Conservation (phyloP, 2,797 vertebrate genomes). For the Falco naumanni region DNA sequence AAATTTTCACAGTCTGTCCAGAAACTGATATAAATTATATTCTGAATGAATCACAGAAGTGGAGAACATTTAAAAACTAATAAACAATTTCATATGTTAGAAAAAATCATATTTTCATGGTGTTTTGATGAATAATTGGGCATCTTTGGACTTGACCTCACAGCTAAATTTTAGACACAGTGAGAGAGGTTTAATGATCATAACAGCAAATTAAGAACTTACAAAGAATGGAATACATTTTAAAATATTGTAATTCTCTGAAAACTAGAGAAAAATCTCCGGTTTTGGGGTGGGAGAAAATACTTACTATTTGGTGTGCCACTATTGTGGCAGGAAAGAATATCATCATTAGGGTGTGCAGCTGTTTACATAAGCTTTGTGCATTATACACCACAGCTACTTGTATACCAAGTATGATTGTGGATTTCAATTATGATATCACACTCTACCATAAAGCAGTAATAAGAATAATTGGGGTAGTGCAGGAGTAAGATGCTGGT, state of each 20-base stretch:
- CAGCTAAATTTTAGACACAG: neutral
- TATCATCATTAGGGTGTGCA: neutral
- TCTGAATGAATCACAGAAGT: neutral
- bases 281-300: neutral
- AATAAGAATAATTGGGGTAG: neutral
- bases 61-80: neutral
- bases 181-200: neutral
- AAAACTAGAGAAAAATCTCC: neutral
- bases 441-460: neutral
- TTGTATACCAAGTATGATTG: neutral
- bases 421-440: neutral
- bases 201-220: neutral
- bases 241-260: neutral
- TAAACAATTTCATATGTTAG: neutral
- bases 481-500: neutral
- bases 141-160: neutral
- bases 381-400: neutral
- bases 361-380: neutral
- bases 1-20: neutral
- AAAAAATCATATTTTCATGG: neutral
- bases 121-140: neutral
- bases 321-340: neutral
- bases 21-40: neutral
- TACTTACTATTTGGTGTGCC: neutral
- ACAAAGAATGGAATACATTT: neutral